Evolutionary conservation across 2,113 vertebrate genomes (phyloP), one percentile per base, ranked within the genome.

Genomic region (Urocitellus parryii): DNA sequence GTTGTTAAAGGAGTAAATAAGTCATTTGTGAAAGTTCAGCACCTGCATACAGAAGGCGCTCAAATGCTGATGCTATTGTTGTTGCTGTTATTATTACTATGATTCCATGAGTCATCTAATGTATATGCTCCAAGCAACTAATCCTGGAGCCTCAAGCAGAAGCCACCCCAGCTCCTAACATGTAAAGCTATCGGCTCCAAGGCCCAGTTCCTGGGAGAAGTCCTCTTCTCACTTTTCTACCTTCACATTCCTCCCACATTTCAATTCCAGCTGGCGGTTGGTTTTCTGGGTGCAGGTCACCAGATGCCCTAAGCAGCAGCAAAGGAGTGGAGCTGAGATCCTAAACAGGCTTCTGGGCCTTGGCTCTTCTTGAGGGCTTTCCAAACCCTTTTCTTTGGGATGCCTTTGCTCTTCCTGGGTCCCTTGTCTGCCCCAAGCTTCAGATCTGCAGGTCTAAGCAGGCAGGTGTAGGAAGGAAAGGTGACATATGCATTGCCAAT

Each of bases 41-140:
- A 39, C 13, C 34, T 68, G 18, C 9, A 34, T 1, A 20, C 8
- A 25, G 13, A 3, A 56, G 42, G 17, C 0, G 27, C 45, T 58
- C 48, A 12, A 29, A 14, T n/a, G 67, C 14, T 8, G 20, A 63
- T 12, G 1, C 27, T 8, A 0, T 9, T 10, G 39, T 56, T 1
- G 0, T 4, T 13, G 16, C 34, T 17, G 18, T 32, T 8, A 27
- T 9, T 29, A 8, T 61, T 25, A 25, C 22, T 61, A 61, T 20
- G 42, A 34, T 20, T 80, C 51, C 70, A 51, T 39, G 17, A 5
- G 45, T 25, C 16, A 42, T 14, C 27, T 14, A 39, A n/a, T 27
- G 7, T n/a, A 37, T 53, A 1, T 51, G 63, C 53, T 78, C 18
- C 39, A 74, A 86, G 77, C 51, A 68, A 18, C 42, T 37, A 34